Conservation (phyloP, 1,140 invertebrate genomes). For the Drosophila erecta region DNA sequence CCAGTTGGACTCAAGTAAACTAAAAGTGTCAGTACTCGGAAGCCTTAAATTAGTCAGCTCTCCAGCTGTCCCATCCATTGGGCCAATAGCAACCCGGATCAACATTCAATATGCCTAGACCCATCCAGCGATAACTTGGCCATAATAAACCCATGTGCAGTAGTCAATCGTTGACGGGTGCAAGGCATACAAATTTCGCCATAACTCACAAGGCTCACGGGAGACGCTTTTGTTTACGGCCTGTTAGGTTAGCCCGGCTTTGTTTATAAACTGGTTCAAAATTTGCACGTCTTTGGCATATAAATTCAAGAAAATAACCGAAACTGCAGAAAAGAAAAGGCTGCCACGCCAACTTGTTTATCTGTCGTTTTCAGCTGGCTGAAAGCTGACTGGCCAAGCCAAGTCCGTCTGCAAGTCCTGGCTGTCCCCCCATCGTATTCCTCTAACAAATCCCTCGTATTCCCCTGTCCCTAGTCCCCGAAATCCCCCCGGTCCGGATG, state of each 20-base stretch:
- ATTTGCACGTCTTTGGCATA: conserved; percentile 75
- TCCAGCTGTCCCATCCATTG: background rate
- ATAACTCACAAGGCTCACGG: conserved; percentile 48
- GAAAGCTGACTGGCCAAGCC: conserved; percentile 37
- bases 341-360: conserved; percentile 63
- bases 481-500: conserved; percentile 4
- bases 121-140: conserved; percentile 13
- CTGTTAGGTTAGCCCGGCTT: conserved; percentile 49
- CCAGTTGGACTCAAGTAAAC: too few relatives aligned
- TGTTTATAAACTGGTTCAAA: conserved; percentile 81
- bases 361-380: conserved; percentile 75
- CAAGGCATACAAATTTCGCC: conserved; percentile 75
- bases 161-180: conserved; percentile 53
- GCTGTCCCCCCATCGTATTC: conserved; percentile 11
- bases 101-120: conserved; percentile 21
- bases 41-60: background rate
- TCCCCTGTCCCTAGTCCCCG: background rate
- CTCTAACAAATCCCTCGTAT: conserved; percentile 25
- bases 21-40: too few relatives aligned
- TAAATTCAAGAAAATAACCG: conserved; percentile 52
- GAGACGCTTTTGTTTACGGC: conserved; percentile 52
- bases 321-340: conserved; percentile 31
- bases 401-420: conserved; percentile 36
- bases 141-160: conserved; percentile 33
- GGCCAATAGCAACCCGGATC: conserved; percentile 22